Base-by-base conservation (phyloP, 2,888 invertebrate species). In the Lutraria lutraria region DNA sequence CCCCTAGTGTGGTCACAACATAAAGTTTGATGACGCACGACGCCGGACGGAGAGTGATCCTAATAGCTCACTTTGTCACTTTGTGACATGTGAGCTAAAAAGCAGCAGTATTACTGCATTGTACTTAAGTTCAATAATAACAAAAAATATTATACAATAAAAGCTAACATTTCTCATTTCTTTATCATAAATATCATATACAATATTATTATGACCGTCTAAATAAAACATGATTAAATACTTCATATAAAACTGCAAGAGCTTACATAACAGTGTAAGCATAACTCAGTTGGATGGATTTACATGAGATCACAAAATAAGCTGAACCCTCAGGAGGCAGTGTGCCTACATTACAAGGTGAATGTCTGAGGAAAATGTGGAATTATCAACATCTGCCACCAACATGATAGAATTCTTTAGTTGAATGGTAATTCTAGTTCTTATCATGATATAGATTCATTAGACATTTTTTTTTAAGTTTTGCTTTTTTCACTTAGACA, bases 341-440 rank as follows among this genome's bases (percentile, higher is more conserved):
- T 60, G 56, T 21, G 21, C 60, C 60, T 60, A 21, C 19, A n/a
- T 60, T 60, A 60, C 60, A 60, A n/a, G 60, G 63, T 12, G 8
- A 56, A 56, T 25, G 12, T 25, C 25, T 25, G 0, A 68, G 63
- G 43, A 43, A 68, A 68, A 25, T 10, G 25, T 12, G 25, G 63
- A 1, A 10, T 25, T 68, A 25, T 25, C 63, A 68, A 68, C 63
- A 68, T 68, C 63, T 68, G 63, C 63, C 63, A 25, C 63, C n/a
- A 68, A 68, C 25, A 25, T 68, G 63, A 25, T 25, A 25, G 63
- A 68, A 25, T 68, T 25, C 43, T 43, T 68, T n/a, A 0, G 10
- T 68, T n/a, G 63, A 25, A 68, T 68, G 63, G n/a, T 68, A 25
- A 68, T 68, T 12, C 63, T n/a, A 68, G 63, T 12, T 68, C 63